Percentiles rank a stretch among this genome's conserved stretches.
Conservation (phyloP, 23 tunicate species). For the Halocynthia aurantium region DNA sequence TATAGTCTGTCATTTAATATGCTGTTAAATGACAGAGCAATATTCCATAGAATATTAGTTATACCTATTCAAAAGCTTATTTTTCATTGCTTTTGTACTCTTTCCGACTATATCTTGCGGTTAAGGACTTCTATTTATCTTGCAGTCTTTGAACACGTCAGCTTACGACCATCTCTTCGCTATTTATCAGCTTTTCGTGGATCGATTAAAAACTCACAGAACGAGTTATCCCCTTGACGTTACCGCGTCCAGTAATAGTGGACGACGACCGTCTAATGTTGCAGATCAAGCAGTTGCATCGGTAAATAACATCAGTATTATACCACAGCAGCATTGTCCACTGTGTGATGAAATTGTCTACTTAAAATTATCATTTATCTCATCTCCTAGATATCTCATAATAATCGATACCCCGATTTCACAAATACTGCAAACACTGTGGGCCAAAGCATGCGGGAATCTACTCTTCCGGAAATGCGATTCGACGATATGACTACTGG, state of each 20-base stretch:
- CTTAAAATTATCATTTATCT: background rate
- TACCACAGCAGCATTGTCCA: background rate
- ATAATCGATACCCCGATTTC: too few relatives aligned
- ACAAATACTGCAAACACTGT: too few relatives aligned
- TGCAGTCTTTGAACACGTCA: constrained; percentile 61
- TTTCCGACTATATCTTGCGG: background rate
- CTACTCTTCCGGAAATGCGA: constrained; percentile 1
- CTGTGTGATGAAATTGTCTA: background rate
- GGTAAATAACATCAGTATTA: constrained; percentile 21
- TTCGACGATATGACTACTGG: constrained; percentile 12
- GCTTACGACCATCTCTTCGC: constrained; percentile 79
- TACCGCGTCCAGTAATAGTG: constrained; percentile 38
- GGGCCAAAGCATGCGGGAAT: too few relatives aligned
- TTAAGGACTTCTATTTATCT: too few relatives aligned
- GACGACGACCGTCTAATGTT: constrained; percentile 77
- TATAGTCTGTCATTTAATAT: too few relatives aligned
- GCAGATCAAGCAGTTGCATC: constrained; percentile 71
- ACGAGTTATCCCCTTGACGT: constrained; percentile 74
- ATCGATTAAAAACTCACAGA: constrained; percentile 64
- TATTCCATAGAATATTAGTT: too few relatives aligned
- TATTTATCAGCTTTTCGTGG: constrained; percentile 77
- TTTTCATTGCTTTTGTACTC: too few relatives aligned
- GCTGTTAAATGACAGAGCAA: too few relatives aligned
- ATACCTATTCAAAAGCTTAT: too few relatives aligned
- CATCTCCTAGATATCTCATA: background rate